Conservation (phyloP, 2,888 invertebrate genomes). For the Nomada hirtipes region DNA sequence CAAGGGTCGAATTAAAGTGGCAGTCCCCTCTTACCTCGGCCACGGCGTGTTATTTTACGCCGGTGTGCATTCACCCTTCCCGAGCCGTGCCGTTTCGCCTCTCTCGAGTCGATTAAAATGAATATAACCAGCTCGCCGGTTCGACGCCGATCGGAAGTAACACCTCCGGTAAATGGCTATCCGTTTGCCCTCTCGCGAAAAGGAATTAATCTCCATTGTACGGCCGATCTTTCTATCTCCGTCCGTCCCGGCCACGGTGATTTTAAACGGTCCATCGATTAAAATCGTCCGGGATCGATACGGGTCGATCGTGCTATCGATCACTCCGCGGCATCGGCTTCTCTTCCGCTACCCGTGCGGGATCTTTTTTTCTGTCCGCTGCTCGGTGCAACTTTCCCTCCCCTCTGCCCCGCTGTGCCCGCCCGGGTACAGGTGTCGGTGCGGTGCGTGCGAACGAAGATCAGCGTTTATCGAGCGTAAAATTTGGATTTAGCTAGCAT, state of each 20-base stretch:
- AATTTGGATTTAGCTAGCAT: slow-evolving; percentile 53
- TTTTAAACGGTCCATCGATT: slow-evolving; percentile 49
- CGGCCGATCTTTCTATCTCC: background rate
- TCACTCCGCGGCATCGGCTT: background rate
- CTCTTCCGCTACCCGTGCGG: background rate
- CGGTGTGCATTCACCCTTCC: background rate
- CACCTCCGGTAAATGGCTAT: slow-evolving; percentile 42
- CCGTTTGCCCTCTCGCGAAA: slow-evolving; percentile 40
- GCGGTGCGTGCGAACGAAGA: slow-evolving; percentile 47
- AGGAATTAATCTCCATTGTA: slow-evolving; percentile 50
- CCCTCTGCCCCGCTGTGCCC: background rate
- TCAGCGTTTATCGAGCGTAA: slow-evolving; percentile 65
- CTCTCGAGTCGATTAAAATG: slow-evolving; percentile 48
- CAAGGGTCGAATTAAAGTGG: slow-evolving; percentile 56
- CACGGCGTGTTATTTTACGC: slow-evolving; percentile 32
- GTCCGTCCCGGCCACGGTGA: slow-evolving; percentile 7
- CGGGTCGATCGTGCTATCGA: slow-evolving; percentile 23
- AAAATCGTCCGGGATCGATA: slow-evolving; percentile 42
- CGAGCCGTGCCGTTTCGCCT: background rate
- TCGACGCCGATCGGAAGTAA: slow-evolving; percentile 23
- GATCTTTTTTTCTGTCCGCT: slow-evolving; percentile 23
- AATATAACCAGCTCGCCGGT: slow-evolving; percentile 35
- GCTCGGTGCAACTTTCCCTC: background rate
- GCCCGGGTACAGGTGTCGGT: slow-evolving; percentile 32
- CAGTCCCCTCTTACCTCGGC: background rate